Base-by-base conservation (phyloP, 37 sponge, comb jelly and placozoan species). In the Amphimedon queenslandica region DNA sequence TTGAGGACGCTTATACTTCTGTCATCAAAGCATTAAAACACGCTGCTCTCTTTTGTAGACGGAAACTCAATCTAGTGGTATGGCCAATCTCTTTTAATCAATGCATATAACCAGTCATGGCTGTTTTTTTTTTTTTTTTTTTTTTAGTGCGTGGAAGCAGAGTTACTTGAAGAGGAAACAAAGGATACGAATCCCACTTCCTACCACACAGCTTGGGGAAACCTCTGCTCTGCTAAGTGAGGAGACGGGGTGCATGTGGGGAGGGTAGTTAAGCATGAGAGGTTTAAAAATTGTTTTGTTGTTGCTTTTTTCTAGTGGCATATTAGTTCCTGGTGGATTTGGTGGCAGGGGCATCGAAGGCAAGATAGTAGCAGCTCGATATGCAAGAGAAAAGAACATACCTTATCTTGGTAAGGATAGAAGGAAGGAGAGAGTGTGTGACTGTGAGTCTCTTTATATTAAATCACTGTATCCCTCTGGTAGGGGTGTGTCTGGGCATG, bases 401-500 rank as follows among this genome's bases (percentile, higher is more conserved):
- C 85, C 85, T 20, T 81, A 58, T 57, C 81, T 90, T 70, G 85
- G 85, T 82, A 51, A 65, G 74, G 8, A 47, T 47, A 18, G 13
- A 47, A 13, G 13, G 53, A 18, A 18, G 13, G 8, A 47, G 13
- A 47, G n/a, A 47, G 13, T 13, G 13, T 47, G 13, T 47, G 53
- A 47, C 8, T 18, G 8, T 18, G 53, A 47, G 8, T 8, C 53
- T 18, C 53, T 18, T 18, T 47, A 47, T 47, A 47, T 47, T 47
- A 8, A 47, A 18, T 13, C 13, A 21, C 28, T 70, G 2, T 8
- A 40, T 21, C 27, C 31, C 33, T 4, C 37, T 28, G 2, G 58
- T 73, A 84, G 96, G 91, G 20, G 94, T 96, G 53, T 96, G 98
- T 84, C 87, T 96, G 28, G 98, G 98, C 35, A 75, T 96, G 81